A percentile compares a stretch with the other conserved stretches of the same genome.
Evolutionary conservation across 2,797 vertebrate genomes (phyloP).

Genomic region (Sebastes jordani): DNA sequence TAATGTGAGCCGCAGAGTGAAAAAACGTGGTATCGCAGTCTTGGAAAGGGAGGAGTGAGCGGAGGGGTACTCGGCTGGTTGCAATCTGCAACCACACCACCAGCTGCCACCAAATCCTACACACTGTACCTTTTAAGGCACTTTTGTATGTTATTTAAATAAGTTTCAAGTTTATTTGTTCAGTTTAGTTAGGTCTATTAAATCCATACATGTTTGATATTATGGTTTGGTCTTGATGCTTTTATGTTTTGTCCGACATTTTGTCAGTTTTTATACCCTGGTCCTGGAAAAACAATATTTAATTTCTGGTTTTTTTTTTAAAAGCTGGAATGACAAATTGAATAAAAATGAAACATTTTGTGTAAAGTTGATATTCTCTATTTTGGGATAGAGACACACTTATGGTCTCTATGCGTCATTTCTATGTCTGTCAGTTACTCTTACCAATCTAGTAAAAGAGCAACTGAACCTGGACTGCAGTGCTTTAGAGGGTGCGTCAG

Average conservation of each 20-base stretch:
- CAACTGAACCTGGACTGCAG: neutral
- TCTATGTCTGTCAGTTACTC: neutral
- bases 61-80: too few relatives aligned
- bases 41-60: too few relatives aligned
- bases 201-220: neutral
- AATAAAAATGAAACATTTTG: neutral
- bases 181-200: neutral
- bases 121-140: too few relatives aligned
- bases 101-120: too few relatives aligned
- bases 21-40: too few relatives aligned
- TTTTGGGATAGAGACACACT: neutral
- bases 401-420: accelerated
- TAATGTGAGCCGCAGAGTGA: too few relatives aligned
- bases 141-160: neutral
- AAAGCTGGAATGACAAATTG: neutral
- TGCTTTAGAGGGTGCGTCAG: neutral
- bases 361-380: neutral
- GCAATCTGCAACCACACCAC: too few relatives aligned
- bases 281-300: neutral
- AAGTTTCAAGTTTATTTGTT: neutral
- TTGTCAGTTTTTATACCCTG: neutral
- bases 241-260: neutral
- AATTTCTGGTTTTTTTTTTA: too few relatives aligned
- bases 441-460: neutral
- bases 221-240: neutral